Percentiles rank a stretch among this genome's conserved stretches.
phyloP scores from a whole-genome alignment of 1,140 invertebrate genomes.

The Aphelenchoides fujianensis region DNA sequence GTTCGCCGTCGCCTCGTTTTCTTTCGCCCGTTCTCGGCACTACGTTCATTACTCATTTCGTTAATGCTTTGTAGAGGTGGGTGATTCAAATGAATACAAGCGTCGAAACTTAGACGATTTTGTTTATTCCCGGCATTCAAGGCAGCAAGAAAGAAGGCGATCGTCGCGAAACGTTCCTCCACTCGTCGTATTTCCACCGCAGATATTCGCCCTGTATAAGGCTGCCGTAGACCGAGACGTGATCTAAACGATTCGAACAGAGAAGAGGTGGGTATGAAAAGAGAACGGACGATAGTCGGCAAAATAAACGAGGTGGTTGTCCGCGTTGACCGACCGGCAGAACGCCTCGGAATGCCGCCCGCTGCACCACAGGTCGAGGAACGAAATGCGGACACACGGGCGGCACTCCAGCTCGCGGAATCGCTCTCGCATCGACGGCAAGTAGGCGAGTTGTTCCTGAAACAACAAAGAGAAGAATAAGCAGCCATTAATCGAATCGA shows the following conservation, averaged over 20 bases:
- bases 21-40: too few species aligned
- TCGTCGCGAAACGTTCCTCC: too few species aligned
- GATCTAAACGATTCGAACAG: too few species aligned
- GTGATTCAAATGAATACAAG: too few species aligned
- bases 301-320: neutral
- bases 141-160: too few species aligned
- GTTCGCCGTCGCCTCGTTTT: too few species aligned
- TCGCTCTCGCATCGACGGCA: neutral
- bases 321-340: neutral
- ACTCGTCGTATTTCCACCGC: too few species aligned
- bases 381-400: neutral
- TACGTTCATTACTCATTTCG: too few species aligned
- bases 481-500: neutral
- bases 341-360: neutral
- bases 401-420: neutral
- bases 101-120: too few species aligned
- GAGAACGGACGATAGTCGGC: conserved; percentile 17
- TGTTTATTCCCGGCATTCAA: too few species aligned
- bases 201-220: neutral
- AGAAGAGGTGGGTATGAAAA: too few species aligned
- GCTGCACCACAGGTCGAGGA: neutral
- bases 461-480: neutral
- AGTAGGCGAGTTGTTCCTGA: conserved; percentile 5
- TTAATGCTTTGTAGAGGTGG: too few species aligned
- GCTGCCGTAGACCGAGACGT: neutral